A percentile compares a stretch with the other conserved stretches of the same genome.
phyloP scores from a whole-genome alignment of 2,888 invertebrate species.

The Tenthredo notha region DNA sequence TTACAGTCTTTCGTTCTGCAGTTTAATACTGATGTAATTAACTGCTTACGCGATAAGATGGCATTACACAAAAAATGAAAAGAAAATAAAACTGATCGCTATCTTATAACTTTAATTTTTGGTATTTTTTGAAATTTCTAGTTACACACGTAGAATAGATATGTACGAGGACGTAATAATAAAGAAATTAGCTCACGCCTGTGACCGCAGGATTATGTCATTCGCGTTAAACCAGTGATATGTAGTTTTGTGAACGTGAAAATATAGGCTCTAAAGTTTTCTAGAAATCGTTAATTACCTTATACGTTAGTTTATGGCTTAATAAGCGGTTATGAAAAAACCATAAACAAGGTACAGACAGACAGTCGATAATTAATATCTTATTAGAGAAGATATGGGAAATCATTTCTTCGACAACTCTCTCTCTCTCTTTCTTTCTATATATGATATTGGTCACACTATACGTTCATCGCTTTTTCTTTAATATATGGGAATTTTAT shows the following conservation, averaged over 20 bases:
- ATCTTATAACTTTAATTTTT: constrained; percentile 14
- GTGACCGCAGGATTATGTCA: constrained; percentile 25
- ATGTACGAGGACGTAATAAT: neutral
- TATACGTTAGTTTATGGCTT: neutral
- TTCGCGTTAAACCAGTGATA: neutral
- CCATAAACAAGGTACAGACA: neutral
- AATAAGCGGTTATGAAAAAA: neutral
- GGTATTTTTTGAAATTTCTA: neutral
- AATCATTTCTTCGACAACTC: neutral
- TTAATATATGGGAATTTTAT: neutral
- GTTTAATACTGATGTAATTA: neutral
- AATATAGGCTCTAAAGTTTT: neutral
- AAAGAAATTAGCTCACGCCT: neutral
- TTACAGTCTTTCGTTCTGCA: neutral
- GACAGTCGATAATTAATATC: neutral
- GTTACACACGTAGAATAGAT: neutral
- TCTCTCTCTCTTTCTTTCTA: neutral
- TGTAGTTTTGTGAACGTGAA: neutral
- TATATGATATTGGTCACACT: neutral
- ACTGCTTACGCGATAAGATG: neutral
- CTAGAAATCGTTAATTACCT: constrained; percentile 1
- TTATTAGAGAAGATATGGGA: neutral
- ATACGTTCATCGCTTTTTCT: neutral
- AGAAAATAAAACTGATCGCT: neutral
- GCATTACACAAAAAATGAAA: neutral